These are phyloP conservation scores for Acanthopleura granulata DNA, from an alignment of 2,888 invertebrate genomes.

Conservation along the genomic window DNA sequence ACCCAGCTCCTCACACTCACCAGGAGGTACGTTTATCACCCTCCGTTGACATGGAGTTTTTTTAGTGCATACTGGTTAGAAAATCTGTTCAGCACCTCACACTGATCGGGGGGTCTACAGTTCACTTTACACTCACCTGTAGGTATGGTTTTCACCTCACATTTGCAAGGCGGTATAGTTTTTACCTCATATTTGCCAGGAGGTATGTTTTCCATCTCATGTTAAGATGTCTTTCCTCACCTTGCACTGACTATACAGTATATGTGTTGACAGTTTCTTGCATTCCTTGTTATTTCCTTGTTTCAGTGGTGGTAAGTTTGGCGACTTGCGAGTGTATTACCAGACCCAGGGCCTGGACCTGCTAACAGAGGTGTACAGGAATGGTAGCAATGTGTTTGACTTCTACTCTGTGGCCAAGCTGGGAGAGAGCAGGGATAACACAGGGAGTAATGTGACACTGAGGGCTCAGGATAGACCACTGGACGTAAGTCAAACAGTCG, in stretches of 20 bases:
- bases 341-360: conserved; percentile 41
- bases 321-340: conserved; percentile 56
- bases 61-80: too few species aligned
- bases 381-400: conserved; percentile 30
- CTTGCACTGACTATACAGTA: too few species aligned
- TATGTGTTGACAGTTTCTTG: background rate
- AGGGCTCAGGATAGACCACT: conserved; percentile 33
- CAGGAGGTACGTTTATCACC: conserved; percentile 48
- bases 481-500: conserved; percentile 32
- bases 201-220: too few species aligned
- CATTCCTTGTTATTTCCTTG: background rate
- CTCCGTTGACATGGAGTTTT: too few species aligned
- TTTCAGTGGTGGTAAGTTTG: conserved; percentile 62
- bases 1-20: conserved; percentile 48
- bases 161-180: too few species aligned
- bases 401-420: conserved; percentile 40
- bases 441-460: too few species aligned
- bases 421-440: conserved; percentile 26
- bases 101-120: too few species aligned
- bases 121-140: too few species aligned
- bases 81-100: too few species aligned
- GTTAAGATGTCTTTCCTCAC: too few species aligned
- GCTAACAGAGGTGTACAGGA: conserved; percentile 31
- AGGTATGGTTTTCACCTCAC: too few species aligned
- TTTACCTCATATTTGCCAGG: too few species aligned